These are phyloP conservation scores for Ornithoptera priamus DNA, from an alignment of 2,888 invertebrate genomes.

Conservation along the genomic window DNA sequence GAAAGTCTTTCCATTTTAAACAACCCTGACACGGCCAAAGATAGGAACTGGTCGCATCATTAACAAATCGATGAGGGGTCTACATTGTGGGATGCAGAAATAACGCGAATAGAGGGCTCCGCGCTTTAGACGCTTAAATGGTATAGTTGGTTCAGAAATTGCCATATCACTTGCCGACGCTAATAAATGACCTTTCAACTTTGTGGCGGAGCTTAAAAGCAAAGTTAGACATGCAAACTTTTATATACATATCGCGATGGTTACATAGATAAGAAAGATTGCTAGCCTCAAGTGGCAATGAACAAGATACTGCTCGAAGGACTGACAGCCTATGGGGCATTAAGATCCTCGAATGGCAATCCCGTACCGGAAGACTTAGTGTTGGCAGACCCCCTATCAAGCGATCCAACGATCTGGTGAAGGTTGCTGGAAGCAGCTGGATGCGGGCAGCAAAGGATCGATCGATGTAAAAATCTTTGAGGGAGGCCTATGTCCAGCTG, in stretches of 20 bases:
- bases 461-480: too few relatives aligned
- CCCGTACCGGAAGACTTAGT: too few relatives aligned
- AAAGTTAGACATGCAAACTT: background rate
- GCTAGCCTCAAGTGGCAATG: too few relatives aligned
- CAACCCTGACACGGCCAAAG: slow-evolving; percentile 26
- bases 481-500: too few relatives aligned
- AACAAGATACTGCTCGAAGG: too few relatives aligned
- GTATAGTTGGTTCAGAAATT: background rate
- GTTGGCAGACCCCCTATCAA: too few relatives aligned
- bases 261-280: background rate
- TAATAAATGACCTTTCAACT: background rate
- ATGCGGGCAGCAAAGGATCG: too few relatives aligned
- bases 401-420: too few relatives aligned
- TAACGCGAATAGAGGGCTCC: background rate
- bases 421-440: too few relatives aligned
- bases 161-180: background rate
- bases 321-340: too few relatives aligned
- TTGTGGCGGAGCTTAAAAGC: background rate
- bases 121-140: background rate
- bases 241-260: background rate
- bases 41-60: slow-evolving; percentile 21
- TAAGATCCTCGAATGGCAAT: too few relatives aligned
- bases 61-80: slow-evolving; percentile 15
- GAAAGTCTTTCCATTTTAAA: slow-evolving; percentile 25
- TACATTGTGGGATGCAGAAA: background rate